Base-by-base conservation (phyloP, 2,797 vertebrate species). In the Lacerta agilis region DNA sequence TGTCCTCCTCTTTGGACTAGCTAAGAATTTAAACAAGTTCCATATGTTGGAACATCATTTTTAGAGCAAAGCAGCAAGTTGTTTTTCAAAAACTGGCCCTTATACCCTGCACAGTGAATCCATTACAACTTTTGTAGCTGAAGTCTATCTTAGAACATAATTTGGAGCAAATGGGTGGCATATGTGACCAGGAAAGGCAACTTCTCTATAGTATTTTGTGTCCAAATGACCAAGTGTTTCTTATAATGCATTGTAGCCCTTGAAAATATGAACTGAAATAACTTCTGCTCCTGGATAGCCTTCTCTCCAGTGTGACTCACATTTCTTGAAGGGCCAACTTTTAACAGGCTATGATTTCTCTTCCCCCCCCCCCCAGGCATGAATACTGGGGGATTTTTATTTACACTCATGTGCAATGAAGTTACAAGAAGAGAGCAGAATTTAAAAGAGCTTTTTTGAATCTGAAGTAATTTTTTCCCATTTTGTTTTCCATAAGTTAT, bases 401-500 rank as follows among this genome's bases (percentile, higher is more conserved):
- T 85, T 93, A 95, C 91, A 90, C 87, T 92, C 90, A 96, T 82
- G 96, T 97, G 97, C 97, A 97, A 97, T 97, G 97, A 97, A 95
- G 94, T 96, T 97, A 95, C 96, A 96, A 97, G 96, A 95, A 90
- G 96, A 95, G 97, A 98, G 97, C 97, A 95, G 95, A 97, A 97
- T 97, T 89, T 67, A 96, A 93, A 96, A 97, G 95, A 96, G 96
- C 95, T 98, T 98, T 64, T 89, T 89, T 97, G 97, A 61, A 61
- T 4, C 20, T 61, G 58, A 61, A 61, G 58, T 61, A 18, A 61
- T 93, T 91, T 91, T 95, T 95, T 95, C 97, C 82, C 80, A 84
- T 83, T 90, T 95, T 93, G 93, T 95, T 94, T 97, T 97, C 89
- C 95, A 80, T 97, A 98, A 98, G 97, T 99, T 99, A 99, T 99